A percentile compares a stretch with the other conserved stretches of the same genome.
phyloP scores from a whole-genome alignment of 1,140 invertebrate species.

The Cydia fagiglandana region DNA sequence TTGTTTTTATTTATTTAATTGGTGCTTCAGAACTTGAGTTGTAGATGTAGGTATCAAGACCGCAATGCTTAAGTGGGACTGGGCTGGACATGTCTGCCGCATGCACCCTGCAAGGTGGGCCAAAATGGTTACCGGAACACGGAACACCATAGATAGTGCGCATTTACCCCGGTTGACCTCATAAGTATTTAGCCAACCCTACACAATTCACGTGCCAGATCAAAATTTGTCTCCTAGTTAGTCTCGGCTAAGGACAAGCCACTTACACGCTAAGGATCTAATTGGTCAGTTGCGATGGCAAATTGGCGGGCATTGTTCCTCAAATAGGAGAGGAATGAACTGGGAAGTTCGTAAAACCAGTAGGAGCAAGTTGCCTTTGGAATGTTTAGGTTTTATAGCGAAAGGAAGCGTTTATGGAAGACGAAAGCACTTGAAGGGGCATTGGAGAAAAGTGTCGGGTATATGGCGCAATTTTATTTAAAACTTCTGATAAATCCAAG shows the following conservation, averaged over 20 bases:
- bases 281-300: conserved; percentile 11
- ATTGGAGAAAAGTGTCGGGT: too few species aligned
- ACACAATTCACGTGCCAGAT: background rate
- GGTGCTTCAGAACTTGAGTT: too few species aligned
- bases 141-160: too few species aligned
- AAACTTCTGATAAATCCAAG: too few species aligned
- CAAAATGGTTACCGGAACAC: too few species aligned
- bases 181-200: background rate
- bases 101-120: too few species aligned
- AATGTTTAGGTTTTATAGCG: background rate
- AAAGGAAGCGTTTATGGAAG: background rate
- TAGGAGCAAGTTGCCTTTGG: background rate
- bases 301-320: conserved; percentile 26
- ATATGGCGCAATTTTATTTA: too few species aligned
- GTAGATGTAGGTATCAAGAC: too few species aligned
- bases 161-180: too few species aligned
- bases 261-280: conserved; percentile 24
- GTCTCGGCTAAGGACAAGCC: conserved; percentile 19
- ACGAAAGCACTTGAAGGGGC: background rate
- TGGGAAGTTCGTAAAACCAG: background rate
- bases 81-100: too few species aligned
- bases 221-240: conserved; percentile 14
- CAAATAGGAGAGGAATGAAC: conserved; percentile 10
- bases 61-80: too few species aligned
- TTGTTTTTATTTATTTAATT: too few species aligned